Conservation (phyloP, 2,888 invertebrate genomes). For the Adela reaumurella region DNA sequence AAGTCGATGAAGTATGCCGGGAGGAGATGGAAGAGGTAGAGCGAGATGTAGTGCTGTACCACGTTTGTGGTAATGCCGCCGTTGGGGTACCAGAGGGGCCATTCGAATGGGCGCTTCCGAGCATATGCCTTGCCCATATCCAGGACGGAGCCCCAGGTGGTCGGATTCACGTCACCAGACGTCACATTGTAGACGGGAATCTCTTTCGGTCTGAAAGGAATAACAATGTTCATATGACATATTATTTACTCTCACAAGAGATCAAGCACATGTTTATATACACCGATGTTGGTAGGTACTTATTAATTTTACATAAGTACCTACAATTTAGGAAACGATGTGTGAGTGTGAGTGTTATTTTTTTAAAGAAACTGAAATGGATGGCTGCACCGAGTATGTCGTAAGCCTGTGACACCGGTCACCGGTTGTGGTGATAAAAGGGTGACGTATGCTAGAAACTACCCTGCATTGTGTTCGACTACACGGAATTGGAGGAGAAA, state of each 20-base stretch:
- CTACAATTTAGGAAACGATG: slow-evolving; percentile 1
- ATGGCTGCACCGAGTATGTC: too few species aligned
- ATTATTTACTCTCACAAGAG: too few species aligned
- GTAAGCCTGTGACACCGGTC: too few species aligned
- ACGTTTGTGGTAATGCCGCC: slow-evolving; percentile 70
- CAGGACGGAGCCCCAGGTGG: slow-evolving; percentile 84
- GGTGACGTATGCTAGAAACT: too few species aligned
- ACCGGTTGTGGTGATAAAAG: too few species aligned
- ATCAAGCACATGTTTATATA: too few species aligned
- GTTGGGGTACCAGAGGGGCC: slow-evolving; percentile 83
- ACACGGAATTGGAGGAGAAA: too few species aligned
- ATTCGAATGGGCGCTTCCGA: slow-evolving; percentile 73
- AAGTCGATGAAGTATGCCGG: slow-evolving; percentile 80
- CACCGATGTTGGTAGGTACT: neutral
- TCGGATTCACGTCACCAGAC: slow-evolving; percentile 73
- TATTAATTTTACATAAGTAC: neutral
- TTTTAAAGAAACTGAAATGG: too few species aligned
- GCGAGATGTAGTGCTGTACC: slow-evolving; percentile 61
- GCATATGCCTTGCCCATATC: slow-evolving; percentile 63
- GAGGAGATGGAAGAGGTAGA: slow-evolving; percentile 69
- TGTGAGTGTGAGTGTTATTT: too few species aligned
- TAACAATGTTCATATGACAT: too few species aligned
- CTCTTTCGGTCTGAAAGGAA: slow-evolving; percentile 44
- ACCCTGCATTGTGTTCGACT: too few species aligned
- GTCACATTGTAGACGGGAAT: slow-evolving; percentile 89